These are phyloP conservation scores for Coendou prehensilis DNA, from an alignment of 2,797 vertebrate species.

Conservation along the genomic window DNA sequence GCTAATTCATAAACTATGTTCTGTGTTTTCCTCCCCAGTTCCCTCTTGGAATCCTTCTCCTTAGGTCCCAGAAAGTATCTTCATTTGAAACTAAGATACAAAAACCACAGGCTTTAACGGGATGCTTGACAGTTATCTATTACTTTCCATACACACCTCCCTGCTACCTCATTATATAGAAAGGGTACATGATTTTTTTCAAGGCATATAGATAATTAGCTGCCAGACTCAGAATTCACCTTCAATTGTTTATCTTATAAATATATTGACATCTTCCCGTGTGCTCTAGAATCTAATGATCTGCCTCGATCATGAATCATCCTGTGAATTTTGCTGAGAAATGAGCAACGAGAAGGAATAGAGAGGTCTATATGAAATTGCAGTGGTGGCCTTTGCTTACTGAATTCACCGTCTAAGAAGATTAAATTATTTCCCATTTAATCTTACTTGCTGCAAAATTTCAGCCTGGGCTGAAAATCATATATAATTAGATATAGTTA, in stretches of 20 bases:
- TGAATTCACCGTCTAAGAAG: constrained; percentile 34
- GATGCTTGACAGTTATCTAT: constrained; percentile 73
- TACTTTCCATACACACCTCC: not conserved
- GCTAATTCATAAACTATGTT: not conserved
- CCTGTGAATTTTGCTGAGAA: constrained; percentile 65
- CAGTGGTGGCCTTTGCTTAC: constrained; percentile 37
- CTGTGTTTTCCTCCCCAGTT: not conserved
- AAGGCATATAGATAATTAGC: constrained; percentile 80
- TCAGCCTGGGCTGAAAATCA: not conserved
- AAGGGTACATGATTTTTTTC: constrained; percentile 70
- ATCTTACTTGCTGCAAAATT: constrained; percentile 41
- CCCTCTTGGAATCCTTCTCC: not conserved
- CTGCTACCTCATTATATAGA: constrained; percentile 74
- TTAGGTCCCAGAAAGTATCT: not conserved
- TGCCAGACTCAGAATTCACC: constrained; percentile 75
- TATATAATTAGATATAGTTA: not conserved
- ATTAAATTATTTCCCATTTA: constrained; percentile 56
- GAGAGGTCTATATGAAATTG: constrained; percentile 49
- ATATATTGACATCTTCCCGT: constrained; percentile 74
- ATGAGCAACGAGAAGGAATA: constrained; percentile 40
- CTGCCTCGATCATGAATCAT: constrained; percentile 72
- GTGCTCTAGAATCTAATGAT: constrained; percentile 75
- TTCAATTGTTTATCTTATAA: constrained; percentile 79
- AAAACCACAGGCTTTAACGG: constrained; percentile 13
- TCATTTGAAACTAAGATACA: constrained; percentile 52